Conservation (phyloP, 2,888 invertebrate genomes). For the Muscina levida region DNA sequence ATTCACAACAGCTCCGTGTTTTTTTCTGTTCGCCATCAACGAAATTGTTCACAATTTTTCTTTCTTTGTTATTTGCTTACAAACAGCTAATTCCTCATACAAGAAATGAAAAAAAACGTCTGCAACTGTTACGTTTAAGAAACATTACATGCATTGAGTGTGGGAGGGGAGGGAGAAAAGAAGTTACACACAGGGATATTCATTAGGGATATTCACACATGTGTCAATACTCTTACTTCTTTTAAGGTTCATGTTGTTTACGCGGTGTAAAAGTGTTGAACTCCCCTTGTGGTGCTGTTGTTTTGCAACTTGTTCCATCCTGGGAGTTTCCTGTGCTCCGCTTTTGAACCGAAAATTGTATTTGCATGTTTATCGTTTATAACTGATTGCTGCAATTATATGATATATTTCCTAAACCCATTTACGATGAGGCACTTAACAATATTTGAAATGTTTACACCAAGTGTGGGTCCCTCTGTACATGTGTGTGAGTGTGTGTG, state of each 20-base stretch:
- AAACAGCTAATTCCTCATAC: background rate
- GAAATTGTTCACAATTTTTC: background rate
- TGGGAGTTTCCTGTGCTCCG: background rate
- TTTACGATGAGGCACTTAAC: slow-evolving; percentile 24
- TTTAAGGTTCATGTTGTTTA: too few species aligned
- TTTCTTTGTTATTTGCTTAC: too few species aligned
- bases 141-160: background rate
- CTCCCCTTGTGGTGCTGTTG: too few species aligned
- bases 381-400: slow-evolving; percentile 32
- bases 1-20: background rate
- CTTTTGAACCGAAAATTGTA: background rate
- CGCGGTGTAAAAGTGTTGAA: too few species aligned
- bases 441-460: slow-evolving; percentile 27
- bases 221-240: background rate
- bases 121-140: background rate
- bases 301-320: background rate
- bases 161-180: background rate
- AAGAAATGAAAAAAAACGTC: background rate
- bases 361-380: slow-evolving; percentile 4
- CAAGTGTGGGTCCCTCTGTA: too few species aligned
- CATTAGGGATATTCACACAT: background rate
- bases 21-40: background rate
- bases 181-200: background rate
- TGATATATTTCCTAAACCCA: slow-evolving; percentile 33
- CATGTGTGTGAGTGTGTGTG: too few species aligned